Evolutionary conservation across 1,140 invertebrate species (phyloP).

Genomic region (Elymnias hypermnestra): DNA sequence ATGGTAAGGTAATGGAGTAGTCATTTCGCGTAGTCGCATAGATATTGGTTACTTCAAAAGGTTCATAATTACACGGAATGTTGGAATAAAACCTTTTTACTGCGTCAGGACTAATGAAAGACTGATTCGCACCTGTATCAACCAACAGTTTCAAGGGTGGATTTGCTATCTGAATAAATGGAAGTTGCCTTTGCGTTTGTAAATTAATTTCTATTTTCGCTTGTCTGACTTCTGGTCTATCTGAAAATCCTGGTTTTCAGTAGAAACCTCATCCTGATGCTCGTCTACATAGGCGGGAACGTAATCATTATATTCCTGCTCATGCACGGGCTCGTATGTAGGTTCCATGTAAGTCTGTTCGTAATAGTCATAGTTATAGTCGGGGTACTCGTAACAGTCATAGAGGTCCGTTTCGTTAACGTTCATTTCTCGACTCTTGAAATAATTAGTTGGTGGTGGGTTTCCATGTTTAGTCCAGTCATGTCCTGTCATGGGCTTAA

Average conservation of each 20-base stretch:
- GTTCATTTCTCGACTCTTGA: slow-evolving; percentile 20
- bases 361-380: slow-evolving; percentile 6
- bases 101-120: slow-evolving; percentile 11
- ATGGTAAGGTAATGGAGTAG: slow-evolving; percentile 6
- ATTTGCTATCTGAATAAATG: slow-evolving; percentile 13
- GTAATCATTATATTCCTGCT: no score
- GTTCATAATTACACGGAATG: slow-evolving; percentile 5
- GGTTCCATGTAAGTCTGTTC: slow-evolving; percentile 7
- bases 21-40: slow-evolving; percentile 8
- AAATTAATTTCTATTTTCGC: slow-evolving; percentile 18
- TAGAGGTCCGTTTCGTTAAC: slow-evolving; percentile 15
- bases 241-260: slow-evolving; percentile 11
- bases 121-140: slow-evolving; percentile 13
- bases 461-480: slow-evolving; percentile 20
- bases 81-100: slow-evolving; percentile 7
- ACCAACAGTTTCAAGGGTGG: slow-evolving; percentile 16
- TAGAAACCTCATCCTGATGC: not conserved
- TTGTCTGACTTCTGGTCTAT: slow-evolving; percentile 1
- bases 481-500: not conserved
- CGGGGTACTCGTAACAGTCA: slow-evolving; percentile 8
- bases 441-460: slow-evolving; percentile 26
- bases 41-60: slow-evolving; percentile 11
- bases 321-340: not conserved
- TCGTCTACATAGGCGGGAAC: no score
- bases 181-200: slow-evolving; percentile 15